Evolutionary conservation across 2,797 vertebrate species (phyloP).

Genomic region (Graptemys geographica): DNA sequence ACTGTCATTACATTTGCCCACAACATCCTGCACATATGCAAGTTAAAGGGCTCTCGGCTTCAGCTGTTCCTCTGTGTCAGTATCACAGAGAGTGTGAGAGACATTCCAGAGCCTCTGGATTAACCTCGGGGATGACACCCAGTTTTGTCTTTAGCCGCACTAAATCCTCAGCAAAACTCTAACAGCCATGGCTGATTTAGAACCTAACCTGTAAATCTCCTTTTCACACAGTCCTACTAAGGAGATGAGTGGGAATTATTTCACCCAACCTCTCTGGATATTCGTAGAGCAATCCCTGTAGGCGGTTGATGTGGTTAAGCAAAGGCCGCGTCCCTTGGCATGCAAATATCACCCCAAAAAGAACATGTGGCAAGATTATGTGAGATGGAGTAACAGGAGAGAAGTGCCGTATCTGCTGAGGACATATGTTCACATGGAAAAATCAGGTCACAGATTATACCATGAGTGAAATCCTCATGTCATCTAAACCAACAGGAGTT

Average conservation of each 20-base stretch:
- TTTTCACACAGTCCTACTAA: constrained; percentile 28
- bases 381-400: neutral
- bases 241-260: constrained; percentile 27
- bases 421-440: neutral
- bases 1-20: constrained; percentile 7
- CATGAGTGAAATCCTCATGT: neutral
- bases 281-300: constrained; percentile 24
- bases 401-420: neutral
- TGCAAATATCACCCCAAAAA: neutral
- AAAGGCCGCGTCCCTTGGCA: neutral
- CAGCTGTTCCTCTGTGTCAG: constrained; percentile 71
- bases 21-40: neutral
- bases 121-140: constrained; percentile 76
- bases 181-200: constrained; percentile 66
- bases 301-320: constrained; percentile 8
- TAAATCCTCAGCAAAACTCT: constrained; percentile 79
- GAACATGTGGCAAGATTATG: neutral
- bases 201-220: constrained; percentile 72
- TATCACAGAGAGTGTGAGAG: constrained; percentile 39
- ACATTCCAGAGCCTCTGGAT: constrained; percentile 58
- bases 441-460: neutral
- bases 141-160: constrained; percentile 67
- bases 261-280: neutral
- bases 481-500: neutral
- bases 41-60: neutral